Conservation (phyloP, 2,888 invertebrate genomes). For the Carpatolechia fugitivella region DNA sequence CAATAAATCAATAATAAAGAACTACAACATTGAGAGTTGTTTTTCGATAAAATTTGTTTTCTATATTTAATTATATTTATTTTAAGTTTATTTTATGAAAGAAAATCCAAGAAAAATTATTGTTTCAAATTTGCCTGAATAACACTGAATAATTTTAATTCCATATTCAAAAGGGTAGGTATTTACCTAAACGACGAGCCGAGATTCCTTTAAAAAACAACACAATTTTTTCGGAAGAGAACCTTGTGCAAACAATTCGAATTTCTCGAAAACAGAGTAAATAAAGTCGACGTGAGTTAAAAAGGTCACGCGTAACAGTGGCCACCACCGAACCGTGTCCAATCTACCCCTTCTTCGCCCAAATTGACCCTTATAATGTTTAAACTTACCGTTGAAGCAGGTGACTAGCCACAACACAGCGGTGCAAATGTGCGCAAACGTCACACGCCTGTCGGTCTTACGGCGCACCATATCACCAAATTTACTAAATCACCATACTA, state of each 20-base stretch:
- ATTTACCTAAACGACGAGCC: not conserved
- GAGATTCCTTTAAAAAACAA: not conserved
- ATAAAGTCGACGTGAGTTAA: constrained; percentile 20
- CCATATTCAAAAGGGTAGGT: too few species aligned
- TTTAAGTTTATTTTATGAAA: too few species aligned
- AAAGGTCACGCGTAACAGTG: constrained; percentile 40
- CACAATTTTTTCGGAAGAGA: not conserved
- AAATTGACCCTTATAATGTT: constrained; percentile 44
- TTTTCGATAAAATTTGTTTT: too few species aligned
- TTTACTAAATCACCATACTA: constrained; percentile 65
- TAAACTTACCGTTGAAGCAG: constrained; percentile 70
- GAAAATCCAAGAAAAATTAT: too few species aligned
- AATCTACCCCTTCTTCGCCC: constrained; percentile 39
- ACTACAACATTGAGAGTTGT: too few species aligned
- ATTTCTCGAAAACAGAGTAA: constrained; percentile 16
- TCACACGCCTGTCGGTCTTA: constrained; percentile 53
- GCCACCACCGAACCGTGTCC: constrained; percentile 48
- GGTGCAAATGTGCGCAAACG: constrained; percentile 56
- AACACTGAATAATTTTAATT: too few species aligned
- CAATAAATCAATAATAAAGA: too few species aligned
- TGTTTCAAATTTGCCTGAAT: too few species aligned
- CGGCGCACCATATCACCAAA: constrained; percentile 67
- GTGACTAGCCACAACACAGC: constrained; percentile 62
- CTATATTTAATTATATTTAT: too few species aligned
- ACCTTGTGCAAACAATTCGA: not conserved